Percentiles rank a stretch among this genome's conserved stretches.
Conservation (phyloP, 2,797 vertebrate species). For the Peromyscus aztecus region DNA sequence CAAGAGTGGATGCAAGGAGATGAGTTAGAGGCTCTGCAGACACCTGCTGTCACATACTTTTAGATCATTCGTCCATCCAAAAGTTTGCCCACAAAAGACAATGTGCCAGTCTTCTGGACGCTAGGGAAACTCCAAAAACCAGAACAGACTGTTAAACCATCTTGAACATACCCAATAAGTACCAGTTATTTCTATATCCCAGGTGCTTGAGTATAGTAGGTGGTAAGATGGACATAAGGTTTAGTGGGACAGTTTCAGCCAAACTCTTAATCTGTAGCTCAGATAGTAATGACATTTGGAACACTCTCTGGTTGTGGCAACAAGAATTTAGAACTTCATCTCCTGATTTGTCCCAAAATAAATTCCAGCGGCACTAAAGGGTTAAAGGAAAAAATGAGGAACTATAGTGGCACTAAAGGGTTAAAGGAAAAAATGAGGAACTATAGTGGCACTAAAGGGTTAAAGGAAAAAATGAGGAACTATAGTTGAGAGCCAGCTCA, state of each 20-base stretch:
- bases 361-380: neutral
- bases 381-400: neutral
- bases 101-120: neutral
- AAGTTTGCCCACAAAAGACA: neutral
- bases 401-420: neutral
- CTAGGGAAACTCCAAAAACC: neutral
- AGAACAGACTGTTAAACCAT: neutral
- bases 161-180: neutral
- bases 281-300: neutral
- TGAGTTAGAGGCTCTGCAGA: neutral
- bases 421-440: neutral
- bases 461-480: neutral
- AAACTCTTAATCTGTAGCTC: neutral
- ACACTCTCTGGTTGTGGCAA: neutral
- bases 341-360: neutral
- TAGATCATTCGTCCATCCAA: neutral
- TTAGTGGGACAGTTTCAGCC: neutral
- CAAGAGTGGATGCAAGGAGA: neutral
- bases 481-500: neutral
- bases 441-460: neutral
- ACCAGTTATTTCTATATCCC: neutral
- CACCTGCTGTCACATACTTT: neutral
- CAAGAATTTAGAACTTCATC: neutral
- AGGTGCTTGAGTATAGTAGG: neutral
- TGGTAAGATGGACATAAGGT: neutral